A percentile compares a stretch with the other conserved stretches of the same genome.
These are phyloP conservation scores for Drosophila nr. perissopoda DNA, from an alignment of 2,888 invertebrate species.

Conservation along the genomic window DNA sequence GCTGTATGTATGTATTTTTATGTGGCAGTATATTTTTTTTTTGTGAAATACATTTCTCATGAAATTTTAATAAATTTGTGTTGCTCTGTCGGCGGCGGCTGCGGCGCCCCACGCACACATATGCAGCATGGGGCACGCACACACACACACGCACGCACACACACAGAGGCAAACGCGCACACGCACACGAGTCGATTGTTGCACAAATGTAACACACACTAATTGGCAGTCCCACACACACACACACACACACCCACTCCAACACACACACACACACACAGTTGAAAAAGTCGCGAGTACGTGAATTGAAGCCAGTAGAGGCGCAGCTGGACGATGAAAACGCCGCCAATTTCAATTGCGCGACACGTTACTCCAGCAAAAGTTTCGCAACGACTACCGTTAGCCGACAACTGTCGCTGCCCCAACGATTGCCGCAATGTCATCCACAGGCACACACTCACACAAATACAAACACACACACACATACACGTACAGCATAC, in stretches of 20 bases:
- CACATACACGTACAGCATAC: conserved; percentile 9
- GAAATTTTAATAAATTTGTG: conserved; percentile 32
- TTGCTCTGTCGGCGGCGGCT: conserved; percentile 38
- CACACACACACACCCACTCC: conserved; percentile 10
- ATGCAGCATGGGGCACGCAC: conserved; percentile 44
- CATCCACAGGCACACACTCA: conserved; percentile 59
- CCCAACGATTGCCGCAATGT: conserved; percentile 73
- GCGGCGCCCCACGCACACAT: conserved; percentile 53
- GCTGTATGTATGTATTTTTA: conserved; percentile 1
- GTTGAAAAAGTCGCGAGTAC: conserved; percentile 43
- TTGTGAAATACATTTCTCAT: conserved; percentile 15
- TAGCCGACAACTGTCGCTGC: conserved; percentile 76
- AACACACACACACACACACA: conserved; percentile 10
- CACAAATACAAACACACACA: conserved; percentile 17
- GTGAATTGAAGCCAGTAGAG: conserved; percentile 40
- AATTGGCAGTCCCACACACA: conserved; percentile 59
- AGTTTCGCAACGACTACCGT: conserved; percentile 84
- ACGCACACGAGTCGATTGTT: conserved; percentile 51
- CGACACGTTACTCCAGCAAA: conserved; percentile 84
- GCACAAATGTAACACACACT: conserved; percentile 64
- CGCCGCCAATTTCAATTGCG: conserved; percentile 80
- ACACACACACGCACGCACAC: conserved; percentile 10
- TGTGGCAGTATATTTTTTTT: neutral
- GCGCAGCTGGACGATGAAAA: conserved; percentile 57
- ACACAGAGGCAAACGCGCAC: conserved; percentile 24